These are phyloP conservation scores for Nannospalax galili DNA, from an alignment of 2,113 vertebrate species.

Conservation along the genomic window DNA sequence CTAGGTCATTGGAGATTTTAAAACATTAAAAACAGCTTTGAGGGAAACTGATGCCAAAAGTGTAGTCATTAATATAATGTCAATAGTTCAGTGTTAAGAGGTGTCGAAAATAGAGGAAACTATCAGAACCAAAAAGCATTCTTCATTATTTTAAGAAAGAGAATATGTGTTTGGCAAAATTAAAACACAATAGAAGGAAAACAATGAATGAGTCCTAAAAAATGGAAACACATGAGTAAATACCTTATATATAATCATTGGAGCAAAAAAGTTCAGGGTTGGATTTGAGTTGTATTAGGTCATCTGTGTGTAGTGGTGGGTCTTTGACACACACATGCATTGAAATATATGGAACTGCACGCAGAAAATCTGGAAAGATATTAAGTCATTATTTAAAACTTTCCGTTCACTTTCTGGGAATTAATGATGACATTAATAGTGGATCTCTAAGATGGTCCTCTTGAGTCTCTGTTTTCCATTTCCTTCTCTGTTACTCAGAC, in stretches of 20 bases:
- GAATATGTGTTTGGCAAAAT: not conserved
- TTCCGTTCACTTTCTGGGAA: not conserved
- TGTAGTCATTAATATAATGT: not conserved
- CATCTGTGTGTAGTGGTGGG: not conserved
- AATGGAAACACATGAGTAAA: not conserved
- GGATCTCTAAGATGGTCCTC: not conserved
- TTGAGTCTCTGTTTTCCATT: not conserved
- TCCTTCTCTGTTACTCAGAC: not conserved
- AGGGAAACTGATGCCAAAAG: constrained; percentile 9
- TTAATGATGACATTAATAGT: not conserved
- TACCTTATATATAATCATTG: not conserved
- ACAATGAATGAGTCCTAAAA: too few relatives aligned
- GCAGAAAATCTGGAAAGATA: not conserved
- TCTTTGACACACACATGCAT: not conserved
- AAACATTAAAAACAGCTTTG: constrained; percentile 44
- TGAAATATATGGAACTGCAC: not conserved
- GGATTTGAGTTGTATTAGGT: not conserved
- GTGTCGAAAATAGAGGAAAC: constrained; percentile 41
- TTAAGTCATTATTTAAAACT: not conserved
- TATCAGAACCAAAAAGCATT: not conserved
- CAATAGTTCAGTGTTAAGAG: not conserved
- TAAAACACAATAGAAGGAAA: not conserved
- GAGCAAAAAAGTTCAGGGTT: not conserved
- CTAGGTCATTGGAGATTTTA: constrained; percentile 53
- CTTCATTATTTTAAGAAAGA: not conserved